Percentiles rank a stretch among this genome's conserved stretches.
phyloP scores from a whole-genome alignment of 1,140 invertebrate genomes.

The Euglossa dilemma region DNA sequence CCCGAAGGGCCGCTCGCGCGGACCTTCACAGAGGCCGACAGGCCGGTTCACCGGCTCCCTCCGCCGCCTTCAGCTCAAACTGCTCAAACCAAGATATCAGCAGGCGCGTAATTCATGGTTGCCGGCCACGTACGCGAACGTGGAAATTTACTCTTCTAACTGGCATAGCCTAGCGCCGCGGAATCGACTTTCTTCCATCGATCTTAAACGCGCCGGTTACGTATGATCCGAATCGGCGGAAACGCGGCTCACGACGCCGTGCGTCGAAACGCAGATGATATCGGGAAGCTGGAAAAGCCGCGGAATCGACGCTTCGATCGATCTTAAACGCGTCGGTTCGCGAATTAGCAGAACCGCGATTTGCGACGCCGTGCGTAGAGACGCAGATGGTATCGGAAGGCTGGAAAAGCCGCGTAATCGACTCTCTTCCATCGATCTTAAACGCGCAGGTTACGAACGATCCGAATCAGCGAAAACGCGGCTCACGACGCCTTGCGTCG shows the following conservation, averaged over 20 bases:
- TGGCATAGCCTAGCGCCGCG: neutral
- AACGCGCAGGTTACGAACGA: too few relatives aligned
- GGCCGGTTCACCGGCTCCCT: conserved; percentile 55
- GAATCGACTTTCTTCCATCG: neutral
- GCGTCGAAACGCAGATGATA: conserved; percentile 10
- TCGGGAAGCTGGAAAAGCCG: conserved; percentile 5
- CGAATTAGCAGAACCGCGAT: neutral
- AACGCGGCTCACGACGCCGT: neutral
- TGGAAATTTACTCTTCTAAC: conserved; percentile 23
- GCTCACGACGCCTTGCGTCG: too few relatives aligned
- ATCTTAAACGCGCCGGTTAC: neutral
- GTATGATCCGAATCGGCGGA: neutral
- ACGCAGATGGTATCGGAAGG: too few relatives aligned
- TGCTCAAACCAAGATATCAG: conserved; percentile 71
- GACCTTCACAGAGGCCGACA: conserved; percentile 69
- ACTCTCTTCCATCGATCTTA: too few relatives aligned
- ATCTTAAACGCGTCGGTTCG: neutral
- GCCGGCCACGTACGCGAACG: conserved; percentile 1
- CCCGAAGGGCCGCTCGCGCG: conserved; percentile 72
- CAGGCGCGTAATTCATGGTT: conserved; percentile 71
- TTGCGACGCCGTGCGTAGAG: neutral
- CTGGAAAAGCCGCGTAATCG: too few relatives aligned
- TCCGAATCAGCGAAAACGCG: too few relatives aligned
- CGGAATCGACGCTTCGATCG: neutral
- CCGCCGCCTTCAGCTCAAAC: conserved; percentile 28